Conservation (phyloP, 2,113 vertebrate genomes). For the Philantomba maxwellii region DNA sequence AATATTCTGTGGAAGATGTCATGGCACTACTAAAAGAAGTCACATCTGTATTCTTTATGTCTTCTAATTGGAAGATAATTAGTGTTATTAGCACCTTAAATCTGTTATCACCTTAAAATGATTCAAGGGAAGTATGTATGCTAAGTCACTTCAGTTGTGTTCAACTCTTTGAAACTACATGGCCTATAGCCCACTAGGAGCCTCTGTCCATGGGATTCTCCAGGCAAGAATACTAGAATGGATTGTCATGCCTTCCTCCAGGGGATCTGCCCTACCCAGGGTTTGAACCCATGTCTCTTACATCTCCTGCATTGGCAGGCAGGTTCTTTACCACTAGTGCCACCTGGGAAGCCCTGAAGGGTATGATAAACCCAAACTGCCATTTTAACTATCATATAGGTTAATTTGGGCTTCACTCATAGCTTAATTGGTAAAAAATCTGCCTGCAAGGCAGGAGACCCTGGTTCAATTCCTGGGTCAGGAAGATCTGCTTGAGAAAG, state of each 20-base stretch:
- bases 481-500: neutral
- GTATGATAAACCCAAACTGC: neutral
- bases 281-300: neutral
- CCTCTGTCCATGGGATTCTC: neutral
- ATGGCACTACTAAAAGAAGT: neutral
- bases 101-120: neutral
- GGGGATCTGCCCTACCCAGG: neutral
- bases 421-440: neutral
- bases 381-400: neutral
- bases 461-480: neutral
- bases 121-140: neutral
- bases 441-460: fast-evolving
- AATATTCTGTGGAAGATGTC: neutral
- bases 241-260: neutral
- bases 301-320: neutral
- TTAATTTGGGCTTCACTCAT: neutral
- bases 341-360: neutral
- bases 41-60: neutral
- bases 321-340: neutral
- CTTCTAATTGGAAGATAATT: neutral
- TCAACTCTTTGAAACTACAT: neutral
- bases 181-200: neutral
- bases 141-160: neutral
- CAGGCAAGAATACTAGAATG: neutral
- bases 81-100: neutral